Percentiles rank a stretch among this genome's conserved stretches.
These are phyloP conservation scores for Galaxea fascicularis DNA, from an alignment of 92 coral and sea anemone genomes.

Conservation along the genomic window DNA sequence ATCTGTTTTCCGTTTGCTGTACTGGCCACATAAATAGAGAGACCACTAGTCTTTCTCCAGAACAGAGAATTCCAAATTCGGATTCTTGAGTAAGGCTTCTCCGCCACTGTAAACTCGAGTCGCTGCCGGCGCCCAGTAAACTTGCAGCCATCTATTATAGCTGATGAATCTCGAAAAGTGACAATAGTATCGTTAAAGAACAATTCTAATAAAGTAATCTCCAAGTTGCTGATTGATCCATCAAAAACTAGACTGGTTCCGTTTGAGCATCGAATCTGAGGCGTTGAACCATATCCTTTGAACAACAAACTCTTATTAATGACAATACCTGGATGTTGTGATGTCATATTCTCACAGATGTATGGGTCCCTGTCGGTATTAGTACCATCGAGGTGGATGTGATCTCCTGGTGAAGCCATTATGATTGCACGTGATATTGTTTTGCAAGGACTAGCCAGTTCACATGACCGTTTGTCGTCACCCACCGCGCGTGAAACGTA, in stretches of 20 bases:
- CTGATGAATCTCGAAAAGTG: constrained; percentile 22
- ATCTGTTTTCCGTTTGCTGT: neutral
- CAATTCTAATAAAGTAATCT: constrained; percentile 9
- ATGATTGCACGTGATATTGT: constrained; percentile 50
- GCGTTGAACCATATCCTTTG: neutral
- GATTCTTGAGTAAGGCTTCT: neutral
- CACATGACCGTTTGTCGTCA: constrained; percentile 39
- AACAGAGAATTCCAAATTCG: constrained; percentile 4
- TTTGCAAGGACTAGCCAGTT: constrained; percentile 30
- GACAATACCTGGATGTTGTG: constrained; percentile 26
- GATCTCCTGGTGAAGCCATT: constrained; percentile 15
- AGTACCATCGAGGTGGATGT: constrained; percentile 56
- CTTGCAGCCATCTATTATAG: constrained; percentile 28
- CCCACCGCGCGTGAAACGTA: constrained; percentile 41
- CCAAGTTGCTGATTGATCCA: neutral
- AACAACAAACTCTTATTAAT: constrained; percentile 40
- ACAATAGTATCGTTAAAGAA: constrained; percentile 13
- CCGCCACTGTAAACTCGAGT: neutral
- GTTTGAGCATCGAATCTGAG: constrained; percentile 29
- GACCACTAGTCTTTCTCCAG: constrained; percentile 5
- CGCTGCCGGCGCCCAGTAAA: constrained; percentile 5
- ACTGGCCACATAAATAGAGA: neutral
- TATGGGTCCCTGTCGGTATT: constrained; percentile 57
- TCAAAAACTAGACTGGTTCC: constrained; percentile 13
- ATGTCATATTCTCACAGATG: constrained; percentile 21